Conservation (phyloP, 2,797 vertebrate species). For the Schizopygopsis pylzovi region DNA sequence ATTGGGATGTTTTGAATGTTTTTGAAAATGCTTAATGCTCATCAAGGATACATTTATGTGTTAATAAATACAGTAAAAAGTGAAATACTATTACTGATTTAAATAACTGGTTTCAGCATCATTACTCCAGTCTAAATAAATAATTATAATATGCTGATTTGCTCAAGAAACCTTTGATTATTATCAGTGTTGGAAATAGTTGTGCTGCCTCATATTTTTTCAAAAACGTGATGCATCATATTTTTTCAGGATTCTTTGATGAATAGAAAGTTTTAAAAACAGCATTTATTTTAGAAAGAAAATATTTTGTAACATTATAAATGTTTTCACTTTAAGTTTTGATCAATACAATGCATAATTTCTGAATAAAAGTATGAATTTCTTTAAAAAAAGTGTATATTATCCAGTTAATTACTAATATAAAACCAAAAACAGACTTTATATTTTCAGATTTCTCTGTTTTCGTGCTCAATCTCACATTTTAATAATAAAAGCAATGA, state of each 20-base stretch:
- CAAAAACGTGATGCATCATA: too few species aligned
- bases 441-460: not conserved
- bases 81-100: not conserved
- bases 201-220: too few species aligned
- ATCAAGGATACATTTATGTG: too few species aligned
- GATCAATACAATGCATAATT: not conserved
- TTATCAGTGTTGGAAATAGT: too few species aligned
- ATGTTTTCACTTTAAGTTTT: not conserved
- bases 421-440: not conserved
- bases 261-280: too few species aligned
- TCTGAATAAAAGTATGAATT: not conserved
- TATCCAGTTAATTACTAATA: not conserved
- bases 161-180: too few species aligned
- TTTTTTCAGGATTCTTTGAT: too few species aligned
- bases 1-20: too few species aligned
- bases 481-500: not conserved
- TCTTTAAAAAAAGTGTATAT: too few species aligned
- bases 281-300: too few species aligned
- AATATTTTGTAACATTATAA: not conserved
- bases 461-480: not conserved
- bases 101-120: not conserved
- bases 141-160: not conserved
- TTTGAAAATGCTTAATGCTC: too few species aligned
- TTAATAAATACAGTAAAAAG: not conserved
- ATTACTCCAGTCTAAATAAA: not conserved